Percentiles rank a stretch among this genome's conserved stretches.
Evolutionary conservation across 1,140 invertebrate genomes (phyloP).

Genomic region (Sitobion miscanthi): DNA sequence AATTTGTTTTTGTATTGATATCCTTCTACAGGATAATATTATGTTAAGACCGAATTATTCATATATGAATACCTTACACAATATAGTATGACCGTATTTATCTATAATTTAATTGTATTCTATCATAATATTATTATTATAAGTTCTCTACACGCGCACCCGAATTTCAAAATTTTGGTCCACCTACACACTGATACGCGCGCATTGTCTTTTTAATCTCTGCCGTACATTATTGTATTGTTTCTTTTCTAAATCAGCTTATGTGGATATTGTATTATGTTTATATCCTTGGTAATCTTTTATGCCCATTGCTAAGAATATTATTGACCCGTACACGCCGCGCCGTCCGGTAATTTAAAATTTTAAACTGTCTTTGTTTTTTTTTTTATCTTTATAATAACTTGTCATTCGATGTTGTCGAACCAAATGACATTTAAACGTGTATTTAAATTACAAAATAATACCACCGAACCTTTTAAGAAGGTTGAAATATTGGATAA

Average conservation of each 20-base stretch:
- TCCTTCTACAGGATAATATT: neutral
- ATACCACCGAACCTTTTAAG: constrained; percentile 16
- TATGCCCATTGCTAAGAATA: no score
- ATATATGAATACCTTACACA: neutral
- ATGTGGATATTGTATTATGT: neutral
- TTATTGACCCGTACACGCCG: neutral
- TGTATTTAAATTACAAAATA: constrained; percentile 29
- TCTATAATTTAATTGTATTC: neutral
- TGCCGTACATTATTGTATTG: constrained; percentile 21
- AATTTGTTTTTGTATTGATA: neutral
- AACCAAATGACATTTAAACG: neutral
- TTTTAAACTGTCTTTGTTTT: constrained; percentile 4
- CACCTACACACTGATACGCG: neutral
- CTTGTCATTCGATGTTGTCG: neutral
- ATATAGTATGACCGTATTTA: neutral
- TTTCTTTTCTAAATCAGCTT: constrained; percentile 4
- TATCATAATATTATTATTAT: neutral
- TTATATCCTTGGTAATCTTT: constrained; percentile 19
- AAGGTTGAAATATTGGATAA: neutral
- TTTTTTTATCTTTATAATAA: neutral
- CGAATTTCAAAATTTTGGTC: neutral
- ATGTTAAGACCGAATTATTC: neutral
- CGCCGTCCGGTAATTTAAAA: neutral
- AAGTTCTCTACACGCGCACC: neutral
- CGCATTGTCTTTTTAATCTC: constrained; percentile 28